Evolutionary conservation across 2,113 vertebrate genomes (phyloP), one percentile per base, ranked within the genome.

Genomic region (Pelvicachromis taeniatus): DNA sequence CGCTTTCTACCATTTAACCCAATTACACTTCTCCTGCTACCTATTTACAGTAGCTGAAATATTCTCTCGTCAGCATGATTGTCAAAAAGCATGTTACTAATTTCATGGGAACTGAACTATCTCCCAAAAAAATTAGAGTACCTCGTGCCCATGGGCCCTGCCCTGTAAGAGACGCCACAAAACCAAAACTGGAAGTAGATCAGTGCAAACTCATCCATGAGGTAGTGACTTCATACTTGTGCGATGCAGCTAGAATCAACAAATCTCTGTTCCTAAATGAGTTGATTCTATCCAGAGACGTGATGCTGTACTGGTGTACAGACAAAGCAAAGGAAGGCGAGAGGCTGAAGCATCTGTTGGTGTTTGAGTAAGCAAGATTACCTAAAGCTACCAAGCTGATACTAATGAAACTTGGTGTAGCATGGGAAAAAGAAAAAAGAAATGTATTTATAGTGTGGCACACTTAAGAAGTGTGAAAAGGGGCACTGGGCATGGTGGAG

Each of bases 11-110:
- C 6, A n/a, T 10, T 40, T 29, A 84, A 54, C 42, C 73, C 4
- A 61, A 8, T 78, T 59, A 73, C 33, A 38, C 21, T 7, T 83
- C 12, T 23, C 48, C 56, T 63, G 35, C 73, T 83, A 14, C 52
- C 52, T 89, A 61, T 78, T 84, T 82, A 78, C 73, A 85, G 61
- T 7, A 80, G 21, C 68, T 63, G 21, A 87, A 14, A 77, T 56
- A 80, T 10, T 77, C 52, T 75, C 52, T 16, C 6, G 53, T 61
- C 52, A 48, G 26, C 65, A 21, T 19, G 12, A 14, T 5, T 48
- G 33, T 6, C 7, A 55, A 84, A 10, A 29, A 54, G 59, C 59
- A 33, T 70, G 21, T 12, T 77, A 83, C 13, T 33, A 75, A 55
- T 12, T 45, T 26, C 4, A 26, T 23, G 40, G 19, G 16, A 53